Evolutionary conservation across 53 echinoderm and acorn worm species (phyloP).

Genomic region (Crossaster papposus): DNA sequence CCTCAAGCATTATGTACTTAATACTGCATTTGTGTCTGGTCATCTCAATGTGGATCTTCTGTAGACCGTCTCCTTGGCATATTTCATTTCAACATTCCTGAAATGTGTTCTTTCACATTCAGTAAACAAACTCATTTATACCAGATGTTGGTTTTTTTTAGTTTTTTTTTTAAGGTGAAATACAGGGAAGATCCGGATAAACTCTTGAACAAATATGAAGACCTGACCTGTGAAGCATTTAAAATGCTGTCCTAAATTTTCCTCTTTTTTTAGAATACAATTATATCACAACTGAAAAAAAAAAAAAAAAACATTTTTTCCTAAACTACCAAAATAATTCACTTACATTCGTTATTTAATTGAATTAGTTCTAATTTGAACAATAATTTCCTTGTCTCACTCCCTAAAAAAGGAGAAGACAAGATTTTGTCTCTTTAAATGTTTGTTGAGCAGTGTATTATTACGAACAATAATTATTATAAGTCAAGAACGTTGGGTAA

Average conservation of each 20-base stretch:
- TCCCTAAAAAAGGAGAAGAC: no score
- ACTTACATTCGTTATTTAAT: no score
- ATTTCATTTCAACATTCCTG: slow-evolving; percentile 47
- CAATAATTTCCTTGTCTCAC: no score
- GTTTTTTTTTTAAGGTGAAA: neutral
- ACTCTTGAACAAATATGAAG: neutral
- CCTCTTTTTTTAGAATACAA: no score
- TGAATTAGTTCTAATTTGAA: no score
- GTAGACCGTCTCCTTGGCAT: neutral
- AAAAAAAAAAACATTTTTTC: no score
- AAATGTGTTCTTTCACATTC: slow-evolving; percentile 39
- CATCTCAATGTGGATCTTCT: neutral
- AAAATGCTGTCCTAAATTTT: neutral
- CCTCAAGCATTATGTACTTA: neutral
- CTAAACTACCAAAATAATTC: no score
- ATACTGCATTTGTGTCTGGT: neutral
- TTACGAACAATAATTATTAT: no score
- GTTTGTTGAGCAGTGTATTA: no score
- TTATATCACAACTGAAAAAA: no score
- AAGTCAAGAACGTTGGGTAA: no score
- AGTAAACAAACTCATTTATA: slow-evolving; percentile 39
- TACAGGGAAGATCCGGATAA: neutral
- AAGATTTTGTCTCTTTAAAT: no score
- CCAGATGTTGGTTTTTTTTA: slow-evolving; percentile 16
- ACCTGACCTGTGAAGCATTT: neutral